Evolutionary conservation across 2,113 vertebrate genomes (phyloP).

Genomic region (Macroglossus sobrinus): DNA sequence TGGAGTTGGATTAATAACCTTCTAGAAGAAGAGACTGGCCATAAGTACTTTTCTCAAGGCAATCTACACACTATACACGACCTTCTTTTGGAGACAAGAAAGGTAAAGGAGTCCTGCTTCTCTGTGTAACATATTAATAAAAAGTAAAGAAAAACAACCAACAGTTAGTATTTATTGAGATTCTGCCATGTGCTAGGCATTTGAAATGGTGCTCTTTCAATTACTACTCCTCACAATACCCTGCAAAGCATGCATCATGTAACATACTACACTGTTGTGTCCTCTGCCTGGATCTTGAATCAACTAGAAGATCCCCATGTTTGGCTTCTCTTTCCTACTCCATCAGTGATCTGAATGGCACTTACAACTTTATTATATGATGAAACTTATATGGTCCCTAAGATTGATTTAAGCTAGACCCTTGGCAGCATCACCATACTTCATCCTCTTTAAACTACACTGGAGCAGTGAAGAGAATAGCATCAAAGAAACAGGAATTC

Average conservation of each 20-base stretch:
- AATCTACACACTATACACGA: background rate
- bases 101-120: background rate
- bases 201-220: background rate
- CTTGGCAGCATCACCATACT: background rate
- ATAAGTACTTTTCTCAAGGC: background rate
- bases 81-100: background rate
- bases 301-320: background rate
- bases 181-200: background rate
- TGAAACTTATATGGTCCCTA: background rate
- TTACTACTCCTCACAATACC: too few relatives aligned
- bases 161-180: background rate
- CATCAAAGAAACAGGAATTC: background rate
- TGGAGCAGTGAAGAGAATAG: too few relatives aligned
- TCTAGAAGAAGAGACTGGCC: background rate
- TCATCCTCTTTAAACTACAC: background rate
- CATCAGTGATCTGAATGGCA: background rate
- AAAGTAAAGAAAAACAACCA: background rate
- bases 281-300: background rate
- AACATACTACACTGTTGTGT: background rate
- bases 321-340: background rate
- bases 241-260: background rate
- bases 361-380: background rate
- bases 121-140: background rate
- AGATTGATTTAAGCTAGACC: background rate
- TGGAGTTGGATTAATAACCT: background rate